Base-by-base conservation (phyloP, 2,888 invertebrate genomes). In the Crioceris asparagi region DNA sequence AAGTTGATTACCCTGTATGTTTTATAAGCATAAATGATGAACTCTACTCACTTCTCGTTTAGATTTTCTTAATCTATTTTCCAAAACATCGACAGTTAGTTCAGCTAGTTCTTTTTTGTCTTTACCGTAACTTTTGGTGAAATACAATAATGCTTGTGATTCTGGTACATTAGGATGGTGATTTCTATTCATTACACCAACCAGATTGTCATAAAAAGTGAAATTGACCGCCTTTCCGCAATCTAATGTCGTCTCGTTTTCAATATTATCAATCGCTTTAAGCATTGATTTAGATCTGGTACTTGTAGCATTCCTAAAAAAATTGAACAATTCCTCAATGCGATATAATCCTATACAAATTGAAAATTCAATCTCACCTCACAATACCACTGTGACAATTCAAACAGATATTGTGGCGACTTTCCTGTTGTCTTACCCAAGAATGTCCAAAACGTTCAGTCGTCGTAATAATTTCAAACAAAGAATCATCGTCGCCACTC, bases 161-260 rank as follows among this genome's bases (percentile, higher is more conserved):
- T 91, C 90, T 40, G 87, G 86, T 50, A 86, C 80, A 56, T 80
- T 75, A 0, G 85, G 84, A 66, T 88, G 87, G 56, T 79, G 76
- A 53, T 83, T 77, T 44, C 88, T 70, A 55, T 85, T 77, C n/a
- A 83, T 78, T 21, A 91, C 81, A 12, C 90, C 90, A 35, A 84
- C 79, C 41, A 90, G 68, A 62, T 86, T 86, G 62, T 91, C 91
- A 64, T 87, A 90, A 60, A 84, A 84, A 3, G 90, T 90, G 59
- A 80, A 83, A 65, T 90, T 88, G 2, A 84, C 86, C 36, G 84
- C 77, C 65, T 83, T 83, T 3, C 86, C 86, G 64, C 87, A 87
- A 57, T 85, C 84, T 52, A 85, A 68, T 45, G 75, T 70, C 54
- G 82, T 77, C 53, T 79, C 79, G 32, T 48, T 45, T 72, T 74